Conservation (phyloP, 2,113 vertebrate species). For the Oncorhynchus mykiss region DNA sequence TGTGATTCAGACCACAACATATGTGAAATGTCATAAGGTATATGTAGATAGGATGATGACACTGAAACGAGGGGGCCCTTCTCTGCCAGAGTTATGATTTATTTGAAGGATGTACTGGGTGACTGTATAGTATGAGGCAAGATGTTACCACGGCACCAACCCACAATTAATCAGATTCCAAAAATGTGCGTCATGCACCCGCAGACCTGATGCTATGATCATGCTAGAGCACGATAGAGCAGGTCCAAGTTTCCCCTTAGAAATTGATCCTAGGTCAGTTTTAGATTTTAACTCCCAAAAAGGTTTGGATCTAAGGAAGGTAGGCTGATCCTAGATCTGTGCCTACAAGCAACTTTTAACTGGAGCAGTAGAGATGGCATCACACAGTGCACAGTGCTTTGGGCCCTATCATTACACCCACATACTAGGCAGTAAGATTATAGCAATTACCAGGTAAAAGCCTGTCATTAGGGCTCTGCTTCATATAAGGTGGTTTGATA, state of each 20-base stretch:
- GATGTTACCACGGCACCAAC: slow-evolving; percentile 27
- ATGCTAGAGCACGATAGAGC: slow-evolving; percentile 43
- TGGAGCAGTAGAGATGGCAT: background rate
- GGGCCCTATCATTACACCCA: slow-evolving; percentile 46
- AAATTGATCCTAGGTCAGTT: slow-evolving; percentile 38
- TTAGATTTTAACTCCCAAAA: background rate
- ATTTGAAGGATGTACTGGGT: slow-evolving; percentile 42
- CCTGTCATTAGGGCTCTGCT: slow-evolving; percentile 45
- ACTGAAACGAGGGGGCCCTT: background rate
- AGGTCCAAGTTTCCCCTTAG: background rate
- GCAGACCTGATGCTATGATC: slow-evolving; percentile 24
- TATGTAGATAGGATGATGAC: slow-evolving; percentile 6
- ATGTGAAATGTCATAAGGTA: slow-evolving; percentile 26
- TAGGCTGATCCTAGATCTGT: slow-evolving; percentile 29
- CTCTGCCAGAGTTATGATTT: slow-evolving; percentile 44
- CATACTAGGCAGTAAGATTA: slow-evolving; percentile 50
- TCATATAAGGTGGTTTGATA: slow-evolving; percentile 46
- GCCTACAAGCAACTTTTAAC: background rate
- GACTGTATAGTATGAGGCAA: background rate
- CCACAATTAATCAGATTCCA: slow-evolving; percentile 72
- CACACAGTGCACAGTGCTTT: slow-evolving; percentile 22
- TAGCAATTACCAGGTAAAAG: slow-evolving; percentile 56
- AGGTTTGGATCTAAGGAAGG: background rate
- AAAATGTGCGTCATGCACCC: slow-evolving; percentile 47
- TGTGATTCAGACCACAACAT: slow-evolving; percentile 26